phyloP scores from a whole-genome alignment of 2,113 vertebrate genomes.

The Xenopus laevis region DNA sequence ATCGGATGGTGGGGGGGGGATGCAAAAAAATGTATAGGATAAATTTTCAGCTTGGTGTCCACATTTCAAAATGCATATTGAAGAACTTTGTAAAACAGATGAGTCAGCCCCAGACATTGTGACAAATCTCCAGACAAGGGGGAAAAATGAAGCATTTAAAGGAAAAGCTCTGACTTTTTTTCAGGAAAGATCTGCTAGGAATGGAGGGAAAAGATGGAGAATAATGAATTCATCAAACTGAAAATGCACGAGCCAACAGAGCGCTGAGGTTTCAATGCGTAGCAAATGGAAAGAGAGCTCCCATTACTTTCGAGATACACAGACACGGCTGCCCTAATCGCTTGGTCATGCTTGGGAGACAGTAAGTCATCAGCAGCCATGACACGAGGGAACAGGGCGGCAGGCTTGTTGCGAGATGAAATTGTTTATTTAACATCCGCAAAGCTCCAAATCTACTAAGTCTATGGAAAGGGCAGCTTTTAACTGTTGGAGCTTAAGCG shows the following conservation, averaged over 20 bases:
- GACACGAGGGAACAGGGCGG: conserved; percentile 67
- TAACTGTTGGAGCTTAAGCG: conserved; percentile 19
- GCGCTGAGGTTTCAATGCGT: conserved; percentile 67
- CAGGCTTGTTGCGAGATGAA: conserved; percentile 67
- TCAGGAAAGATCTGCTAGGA: conserved; percentile 47
- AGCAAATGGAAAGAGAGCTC: conserved; percentile 72
- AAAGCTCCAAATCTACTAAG: conserved; percentile 27
- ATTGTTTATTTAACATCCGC: conserved; percentile 68
- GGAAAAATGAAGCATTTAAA: conserved; percentile 55
- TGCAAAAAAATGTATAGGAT: neutral
- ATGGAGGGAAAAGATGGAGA: conserved; percentile 49
- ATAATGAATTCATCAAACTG: conserved; percentile 77
- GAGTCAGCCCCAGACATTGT: conserved; percentile 65
- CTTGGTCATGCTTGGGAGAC: conserved; percentile 74
- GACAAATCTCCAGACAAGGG: conserved; percentile 52
- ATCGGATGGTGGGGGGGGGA: too few relatives aligned
- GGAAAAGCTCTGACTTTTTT: conserved; percentile 50
- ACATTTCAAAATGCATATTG: conserved; percentile 45
- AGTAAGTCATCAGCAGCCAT: conserved; percentile 65
- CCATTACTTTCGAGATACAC: conserved; percentile 65
- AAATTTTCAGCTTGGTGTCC: conserved; percentile 47
- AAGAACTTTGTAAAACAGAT: conserved; percentile 61
- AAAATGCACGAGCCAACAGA: conserved; percentile 68
- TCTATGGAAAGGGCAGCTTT: conserved; percentile 23
- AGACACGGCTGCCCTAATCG: conserved; percentile 66